Evolutionary conservation across 2,888 invertebrate species (phyloP), one percentile per base, ranked within the genome.

Genomic region (Strigamia crassipes): DNA sequence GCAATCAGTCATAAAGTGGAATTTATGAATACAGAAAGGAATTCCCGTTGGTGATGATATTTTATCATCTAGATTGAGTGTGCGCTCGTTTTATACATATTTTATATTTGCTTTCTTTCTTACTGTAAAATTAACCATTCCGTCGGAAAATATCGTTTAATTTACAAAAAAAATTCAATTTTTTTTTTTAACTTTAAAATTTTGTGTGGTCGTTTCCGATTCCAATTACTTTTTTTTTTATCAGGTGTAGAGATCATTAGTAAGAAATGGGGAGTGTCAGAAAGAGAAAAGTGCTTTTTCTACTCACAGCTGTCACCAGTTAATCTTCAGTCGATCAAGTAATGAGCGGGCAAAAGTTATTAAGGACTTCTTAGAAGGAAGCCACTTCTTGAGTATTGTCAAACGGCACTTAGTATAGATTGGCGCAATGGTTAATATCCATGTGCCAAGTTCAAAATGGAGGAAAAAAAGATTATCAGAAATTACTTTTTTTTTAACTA

Each of bases 241-340:
- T 23, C 73, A 73, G 27, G 13, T 73, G 31, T 23, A 73, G 73
- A 73, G 31, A 73, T 73, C 73, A 73, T 73, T 73, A 73, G 73
- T 73, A 31, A 73, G 73, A 73, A 31, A 31, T 27, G 73, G 31
- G 73, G 27, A 73, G 73, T 73, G 31, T 73, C 23, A 73, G 73
- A 73, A 73, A 31, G 73, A 73, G 73, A 73, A 73, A 73, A 73
- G 73, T 73, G 73, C 73, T 73, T 73, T 73, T 73, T 51, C 56
- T 56, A 42, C 80, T 51, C 80, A 42, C 80, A 80, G 80, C 51
- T 80, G 80, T 80, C 61, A 61, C 56, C 80, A 80, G 80, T 80
- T 80, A 80, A 80, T 80, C 51, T 80, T 80, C 80, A 80, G 61
- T 61, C 80, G 61, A 80, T 61, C 61, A 34, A 61, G 51, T 51